Percentiles rank a stretch among this genome's conserved stretches.
Conservation (phyloP, 2,113 vertebrate species). For the Hippocampus zosterae region DNA sequence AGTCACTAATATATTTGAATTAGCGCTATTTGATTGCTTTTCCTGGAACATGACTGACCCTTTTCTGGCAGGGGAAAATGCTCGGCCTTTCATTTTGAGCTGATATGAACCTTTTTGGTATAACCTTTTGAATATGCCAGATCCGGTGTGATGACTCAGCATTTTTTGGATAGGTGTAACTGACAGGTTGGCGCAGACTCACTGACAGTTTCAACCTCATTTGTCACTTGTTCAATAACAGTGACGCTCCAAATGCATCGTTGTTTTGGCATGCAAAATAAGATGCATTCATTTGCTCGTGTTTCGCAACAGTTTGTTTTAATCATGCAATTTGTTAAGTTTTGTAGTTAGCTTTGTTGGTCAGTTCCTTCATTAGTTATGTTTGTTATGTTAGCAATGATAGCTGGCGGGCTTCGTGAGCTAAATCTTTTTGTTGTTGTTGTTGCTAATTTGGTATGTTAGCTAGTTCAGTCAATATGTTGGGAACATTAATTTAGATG, state of each 20-base stretch:
- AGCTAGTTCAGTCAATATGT: neutral
- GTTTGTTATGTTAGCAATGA: no score
- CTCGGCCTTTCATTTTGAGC: slow-evolving; percentile 47
- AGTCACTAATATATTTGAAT: slow-evolving; percentile 10
- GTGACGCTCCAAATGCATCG: slow-evolving; percentile 10
- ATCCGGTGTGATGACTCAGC: slow-evolving; percentile 39
- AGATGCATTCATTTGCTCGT: no score
- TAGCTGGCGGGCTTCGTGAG: no score
- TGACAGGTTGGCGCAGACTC: slow-evolving; percentile 47
- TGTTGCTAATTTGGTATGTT: neutral
- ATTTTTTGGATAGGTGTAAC: slow-evolving; percentile 45
- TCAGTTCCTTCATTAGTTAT: no score
- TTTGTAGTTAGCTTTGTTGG: no score
- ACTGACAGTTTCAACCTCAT: slow-evolving; percentile 36
- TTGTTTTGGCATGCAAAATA: no score
- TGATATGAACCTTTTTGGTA: slow-evolving; percentile 64
- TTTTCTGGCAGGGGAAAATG: slow-evolving; percentile 9
- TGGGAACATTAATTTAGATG: neutral
- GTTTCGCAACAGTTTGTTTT: no score
- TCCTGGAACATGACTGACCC: slow-evolving; percentile 36
- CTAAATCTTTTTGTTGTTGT: no score
- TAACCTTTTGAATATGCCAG: slow-evolving; percentile 30
- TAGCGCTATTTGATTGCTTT: slow-evolving; percentile 38
- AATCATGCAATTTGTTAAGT: no score
- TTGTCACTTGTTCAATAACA: slow-evolving; percentile 29